These are phyloP conservation scores for Drosophila quadrilineata DNA, from an alignment of 1,140 invertebrate species.

Conservation along the genomic window DNA sequence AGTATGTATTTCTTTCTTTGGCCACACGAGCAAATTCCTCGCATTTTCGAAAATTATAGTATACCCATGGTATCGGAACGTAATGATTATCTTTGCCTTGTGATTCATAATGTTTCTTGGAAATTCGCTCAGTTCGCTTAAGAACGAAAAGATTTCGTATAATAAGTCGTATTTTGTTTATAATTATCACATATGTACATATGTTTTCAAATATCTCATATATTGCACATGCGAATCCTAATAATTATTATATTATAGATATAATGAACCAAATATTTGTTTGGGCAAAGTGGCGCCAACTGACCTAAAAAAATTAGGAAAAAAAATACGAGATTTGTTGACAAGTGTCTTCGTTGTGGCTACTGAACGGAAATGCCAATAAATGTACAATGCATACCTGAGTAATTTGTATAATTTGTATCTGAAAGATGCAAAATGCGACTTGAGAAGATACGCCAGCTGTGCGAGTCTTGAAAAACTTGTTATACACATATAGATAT, in stretches of 20 bases:
- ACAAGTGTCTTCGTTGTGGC: conserved; percentile 41
- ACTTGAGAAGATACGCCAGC: neutral
- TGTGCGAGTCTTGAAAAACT: neutral
- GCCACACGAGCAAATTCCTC: conserved; percentile 70
- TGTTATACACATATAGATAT: too few relatives aligned
- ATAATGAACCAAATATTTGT: conserved; percentile 7
- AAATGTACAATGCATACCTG: conserved; percentile 39
- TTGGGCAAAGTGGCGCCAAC: conserved; percentile 48
- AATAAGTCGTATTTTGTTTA: conserved; percentile 52
- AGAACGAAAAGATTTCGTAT: conserved; percentile 20
- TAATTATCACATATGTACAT: conserved; percentile 41
- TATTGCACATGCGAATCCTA: conserved; percentile 14
- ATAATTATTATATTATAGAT: conserved; percentile 5
- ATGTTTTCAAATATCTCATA: too few relatives aligned
- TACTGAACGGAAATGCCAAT: conserved; percentile 67
- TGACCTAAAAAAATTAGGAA: conserved; percentile 6
- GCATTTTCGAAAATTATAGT: conserved; percentile 44
- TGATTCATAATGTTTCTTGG: conserved; percentile 68
- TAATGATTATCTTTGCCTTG: conserved; percentile 25
- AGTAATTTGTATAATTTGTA: conserved; percentile 47
- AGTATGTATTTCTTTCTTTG: too few relatives aligned
- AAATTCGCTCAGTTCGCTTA: conserved; percentile 44
- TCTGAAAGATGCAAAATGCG: conserved; percentile 12
- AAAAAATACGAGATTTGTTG: conserved; percentile 26
- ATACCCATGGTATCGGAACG: conserved; percentile 27